These are phyloP conservation scores for Mustelus asterias DNA, from an alignment of 2,113 vertebrate genomes.

Conservation along the genomic window DNA sequence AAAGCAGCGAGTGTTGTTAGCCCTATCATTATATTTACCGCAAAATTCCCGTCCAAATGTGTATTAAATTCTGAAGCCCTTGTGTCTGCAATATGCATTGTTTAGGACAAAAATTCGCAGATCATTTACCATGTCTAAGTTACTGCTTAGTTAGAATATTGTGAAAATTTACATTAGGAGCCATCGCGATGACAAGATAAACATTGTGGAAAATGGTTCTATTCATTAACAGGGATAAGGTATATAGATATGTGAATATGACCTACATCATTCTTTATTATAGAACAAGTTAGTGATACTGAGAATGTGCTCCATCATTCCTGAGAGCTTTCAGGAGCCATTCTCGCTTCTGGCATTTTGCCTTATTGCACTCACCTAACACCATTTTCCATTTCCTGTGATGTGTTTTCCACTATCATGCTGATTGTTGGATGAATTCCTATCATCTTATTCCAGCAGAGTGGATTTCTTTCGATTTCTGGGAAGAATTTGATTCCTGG, in stretches of 20 bases:
- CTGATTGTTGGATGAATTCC: background rate
- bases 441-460: background rate
- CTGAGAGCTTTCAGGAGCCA: background rate
- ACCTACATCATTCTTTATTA: background rate
- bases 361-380: background rate
- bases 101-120: background rate
- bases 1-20: background rate
- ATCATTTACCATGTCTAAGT: background rate
- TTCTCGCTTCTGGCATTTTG: background rate
- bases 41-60: background rate
- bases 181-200: background rate
- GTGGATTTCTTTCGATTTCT: background rate
- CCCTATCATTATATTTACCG: background rate
- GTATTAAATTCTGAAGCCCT: background rate
- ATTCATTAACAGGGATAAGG: background rate
- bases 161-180: background rate
- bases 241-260: background rate
- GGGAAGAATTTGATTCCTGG: background rate
- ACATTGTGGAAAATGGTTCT: background rate
- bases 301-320: background rate
- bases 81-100: background rate
- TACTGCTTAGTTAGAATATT: background rate
- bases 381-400: background rate
- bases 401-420: background rate
- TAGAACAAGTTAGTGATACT: background rate